Base-by-base conservation (phyloP, 2,888 invertebrate genomes). In the Lucinisca nassula region DNA sequence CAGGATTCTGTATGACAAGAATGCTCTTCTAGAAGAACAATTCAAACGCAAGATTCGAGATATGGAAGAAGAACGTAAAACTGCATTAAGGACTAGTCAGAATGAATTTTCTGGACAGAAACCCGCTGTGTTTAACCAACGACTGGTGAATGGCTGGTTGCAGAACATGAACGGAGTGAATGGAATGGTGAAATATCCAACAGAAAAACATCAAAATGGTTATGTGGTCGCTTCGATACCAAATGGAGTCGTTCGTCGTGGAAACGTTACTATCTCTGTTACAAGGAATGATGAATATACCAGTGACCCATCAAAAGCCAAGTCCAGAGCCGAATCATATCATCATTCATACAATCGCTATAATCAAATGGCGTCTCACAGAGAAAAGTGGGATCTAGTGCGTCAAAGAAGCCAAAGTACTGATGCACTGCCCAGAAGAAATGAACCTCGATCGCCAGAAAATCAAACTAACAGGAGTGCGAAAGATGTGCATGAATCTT, bases 381-480 rank as follows among this genome's bases (percentile, higher is more conserved):
- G 67, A 67, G 67, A 67, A 67, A 67, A 67, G 3, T 67, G 67
- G 67, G 67, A 67, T 35, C 67, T 67, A 6, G 67, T 67, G 35
- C 32, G 67, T 2, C 67, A 67, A 21, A 32, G 67, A 35, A 67
- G 67, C 17, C 32, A 35, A 67, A 67, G 67, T 17, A 67, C 67
- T 30, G 67, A 67, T 35, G 67, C 67, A 4, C 32, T 67, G 32
- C 32, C 67, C 3, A 35, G 67, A 35, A 67, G 24, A 35, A 35
- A 67, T 3, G 17, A 67, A 67, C 17, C 1, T 24, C 24, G 8
- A 12, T 8, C 32, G 17, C 35, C 32, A 35, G 35, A 67, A 10
- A 21, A 67, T 8, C 30, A 24, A 14, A 67, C 67, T 21, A 2
- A 35, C 35, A 67, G 67, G 24, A 67, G 67, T 35, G 10, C 32